phyloP scores from a whole-genome alignment of 2,113 vertebrate genomes.

The Fulica atra region DNA sequence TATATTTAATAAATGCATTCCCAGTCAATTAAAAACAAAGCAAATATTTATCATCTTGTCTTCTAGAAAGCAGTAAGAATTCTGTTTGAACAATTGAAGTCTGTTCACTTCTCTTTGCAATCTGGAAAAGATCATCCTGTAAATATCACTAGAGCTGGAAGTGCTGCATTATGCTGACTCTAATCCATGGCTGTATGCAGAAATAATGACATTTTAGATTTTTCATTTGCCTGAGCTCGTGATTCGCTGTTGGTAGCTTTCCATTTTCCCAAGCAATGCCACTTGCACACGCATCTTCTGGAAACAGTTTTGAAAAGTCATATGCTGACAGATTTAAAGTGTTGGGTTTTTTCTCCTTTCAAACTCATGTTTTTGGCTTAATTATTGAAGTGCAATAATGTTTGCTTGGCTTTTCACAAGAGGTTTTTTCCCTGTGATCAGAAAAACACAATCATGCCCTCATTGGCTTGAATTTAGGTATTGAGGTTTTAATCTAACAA shows the following conservation, averaged over 20 bases:
- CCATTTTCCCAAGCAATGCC: not conserved
- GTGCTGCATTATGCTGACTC: not conserved
- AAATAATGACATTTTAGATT: not conserved
- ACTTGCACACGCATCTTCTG: not conserved
- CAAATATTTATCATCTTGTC: not conserved
- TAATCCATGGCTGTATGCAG: not conserved
- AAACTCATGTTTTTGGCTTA: not conserved
- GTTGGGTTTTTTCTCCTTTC: not conserved
- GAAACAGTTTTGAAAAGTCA: not conserved
- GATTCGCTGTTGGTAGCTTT: not conserved
- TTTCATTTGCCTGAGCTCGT: not conserved
- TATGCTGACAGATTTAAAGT: not conserved
- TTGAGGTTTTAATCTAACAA: not conserved
- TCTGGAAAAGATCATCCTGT: not conserved
- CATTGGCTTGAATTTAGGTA: not conserved
- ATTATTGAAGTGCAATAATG: not conserved
- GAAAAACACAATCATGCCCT: not conserved
- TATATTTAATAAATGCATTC: not conserved
- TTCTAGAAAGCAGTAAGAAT: not conserved
- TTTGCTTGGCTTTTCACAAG: not conserved
- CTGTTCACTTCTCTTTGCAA: not conserved
- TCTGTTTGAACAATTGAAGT: not conserved
- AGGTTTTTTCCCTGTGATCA: too few relatives aligned
- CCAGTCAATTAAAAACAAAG: not conserved
- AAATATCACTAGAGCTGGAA: not conserved